Conservation (phyloP, 1,140 invertebrate species). For the Ostrea denselamellosa region DNA sequence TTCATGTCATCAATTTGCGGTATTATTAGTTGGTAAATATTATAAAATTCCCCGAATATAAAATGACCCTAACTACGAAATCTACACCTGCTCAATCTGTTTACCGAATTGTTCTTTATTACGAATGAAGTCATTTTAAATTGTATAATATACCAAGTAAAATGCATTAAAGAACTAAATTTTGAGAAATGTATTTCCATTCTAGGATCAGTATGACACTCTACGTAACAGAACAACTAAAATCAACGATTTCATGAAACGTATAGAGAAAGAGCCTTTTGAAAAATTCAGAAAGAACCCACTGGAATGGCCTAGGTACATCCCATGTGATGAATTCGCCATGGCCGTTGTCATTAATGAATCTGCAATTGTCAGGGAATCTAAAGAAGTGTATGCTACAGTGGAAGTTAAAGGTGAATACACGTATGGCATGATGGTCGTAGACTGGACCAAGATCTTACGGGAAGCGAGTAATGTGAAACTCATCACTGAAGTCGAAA, state of each 20-base stretch:
- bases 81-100: too few relatives aligned
- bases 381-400: conserved; percentile 58
- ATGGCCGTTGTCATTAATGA: conserved; percentile 61
- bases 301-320: conserved; percentile 10
- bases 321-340: conserved; percentile 60
- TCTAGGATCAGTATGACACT: conserved; percentile 41
- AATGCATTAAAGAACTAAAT: too few relatives aligned
- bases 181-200: not conserved
- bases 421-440: conserved; percentile 72
- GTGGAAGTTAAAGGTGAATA: conserved; percentile 68
- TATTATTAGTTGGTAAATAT: too few relatives aligned
- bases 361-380: conserved; percentile 52
- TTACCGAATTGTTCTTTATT: too few relatives aligned
- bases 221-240: not conserved
- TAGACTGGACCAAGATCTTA: conserved; percentile 64
- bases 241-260: conserved; percentile 28
- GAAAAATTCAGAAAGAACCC: not conserved
- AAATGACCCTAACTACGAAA: too few relatives aligned
- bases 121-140: too few relatives aligned
- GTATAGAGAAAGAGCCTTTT: conserved; percentile 35
- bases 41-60: too few relatives aligned
- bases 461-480: conserved; percentile 62
- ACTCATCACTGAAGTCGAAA: conserved; percentile 59
- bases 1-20: too few relatives aligned
- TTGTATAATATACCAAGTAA: too few relatives aligned